Conservation (phyloP, 2,113 vertebrate genomes). For the Anhinga anhinga region DNA sequence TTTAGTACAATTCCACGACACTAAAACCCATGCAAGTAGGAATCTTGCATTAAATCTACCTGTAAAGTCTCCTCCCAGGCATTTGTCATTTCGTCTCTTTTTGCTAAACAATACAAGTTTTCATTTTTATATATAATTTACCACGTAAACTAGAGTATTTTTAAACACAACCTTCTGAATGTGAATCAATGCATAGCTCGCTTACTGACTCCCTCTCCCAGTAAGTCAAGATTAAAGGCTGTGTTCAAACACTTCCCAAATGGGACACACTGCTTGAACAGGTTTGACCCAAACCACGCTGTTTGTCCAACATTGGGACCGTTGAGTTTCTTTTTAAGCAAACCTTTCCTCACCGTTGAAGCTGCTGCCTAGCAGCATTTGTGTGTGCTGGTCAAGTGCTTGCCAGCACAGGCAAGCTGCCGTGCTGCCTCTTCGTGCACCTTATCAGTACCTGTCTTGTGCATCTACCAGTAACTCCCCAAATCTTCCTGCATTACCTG, state of each 20-base stretch:
- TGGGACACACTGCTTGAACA: accelerated
- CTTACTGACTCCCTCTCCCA: not conserved
- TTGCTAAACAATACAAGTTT: not conserved
- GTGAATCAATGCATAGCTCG: accelerated
- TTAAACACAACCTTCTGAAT: not conserved
- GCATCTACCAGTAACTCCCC: not conserved
- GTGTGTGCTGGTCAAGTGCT: not conserved
- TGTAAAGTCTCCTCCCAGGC: not conserved
- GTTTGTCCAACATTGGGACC: not conserved
- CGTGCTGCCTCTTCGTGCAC: not conserved
- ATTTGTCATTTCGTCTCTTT: not conserved
- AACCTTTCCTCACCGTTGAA: not conserved
- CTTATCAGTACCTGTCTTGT: accelerated
- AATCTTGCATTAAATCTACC: not conserved
- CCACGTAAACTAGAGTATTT: not conserved
- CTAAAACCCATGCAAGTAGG: not conserved
- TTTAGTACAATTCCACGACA: not conserved
- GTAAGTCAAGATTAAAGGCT: not conserved
- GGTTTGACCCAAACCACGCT: not conserved
- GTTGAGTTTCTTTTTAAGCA: not conserved
- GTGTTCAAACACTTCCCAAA: not conserved
- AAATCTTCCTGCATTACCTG: not conserved
- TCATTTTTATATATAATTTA: not conserved
- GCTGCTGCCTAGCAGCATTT: not conserved
- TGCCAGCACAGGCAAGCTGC: accelerated